These are phyloP conservation scores for Thymallus thymallus DNA, from an alignment of 2,113 vertebrate species.

Conservation along the genomic window DNA sequence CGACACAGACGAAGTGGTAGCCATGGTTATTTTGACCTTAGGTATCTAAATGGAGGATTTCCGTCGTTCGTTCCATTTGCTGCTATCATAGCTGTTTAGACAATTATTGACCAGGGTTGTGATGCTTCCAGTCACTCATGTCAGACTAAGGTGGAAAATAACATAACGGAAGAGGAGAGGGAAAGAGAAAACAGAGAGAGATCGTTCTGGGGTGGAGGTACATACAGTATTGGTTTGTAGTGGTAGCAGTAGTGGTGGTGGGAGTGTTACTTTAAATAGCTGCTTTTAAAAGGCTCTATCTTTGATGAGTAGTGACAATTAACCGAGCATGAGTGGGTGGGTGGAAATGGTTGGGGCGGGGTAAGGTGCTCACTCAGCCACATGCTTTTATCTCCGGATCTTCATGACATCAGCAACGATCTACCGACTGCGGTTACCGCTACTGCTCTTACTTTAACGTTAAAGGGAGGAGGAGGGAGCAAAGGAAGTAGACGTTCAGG, in stretches of 20 bases:
- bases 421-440: not conserved
- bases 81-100: not conserved
- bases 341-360: not conserved
- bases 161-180: not conserved
- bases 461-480: conserved; percentile 24
- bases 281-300: too few relatives aligned
- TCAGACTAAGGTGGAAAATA: not conserved
- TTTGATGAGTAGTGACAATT: too few relatives aligned
- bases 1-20: too few relatives aligned
- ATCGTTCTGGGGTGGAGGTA: too few relatives aligned
- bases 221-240: too few relatives aligned
- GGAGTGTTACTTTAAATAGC: too few relatives aligned
- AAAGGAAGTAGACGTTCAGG: too few relatives aligned
- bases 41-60: not conserved
- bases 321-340: too few relatives aligned
- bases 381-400: conserved; percentile 45
- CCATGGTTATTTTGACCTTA: too few relatives aligned
- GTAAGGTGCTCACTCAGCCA: conserved; percentile 36
- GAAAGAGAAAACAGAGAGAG: not conserved
- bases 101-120: not conserved
- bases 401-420: not conserved
- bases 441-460: conserved; percentile 40
- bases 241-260: too few relatives aligned
- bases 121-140: not conserved
- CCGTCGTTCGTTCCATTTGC: too few relatives aligned